phyloP scores from a whole-genome alignment of 2,888 invertebrate genomes.

The Magallana nippona region DNA sequence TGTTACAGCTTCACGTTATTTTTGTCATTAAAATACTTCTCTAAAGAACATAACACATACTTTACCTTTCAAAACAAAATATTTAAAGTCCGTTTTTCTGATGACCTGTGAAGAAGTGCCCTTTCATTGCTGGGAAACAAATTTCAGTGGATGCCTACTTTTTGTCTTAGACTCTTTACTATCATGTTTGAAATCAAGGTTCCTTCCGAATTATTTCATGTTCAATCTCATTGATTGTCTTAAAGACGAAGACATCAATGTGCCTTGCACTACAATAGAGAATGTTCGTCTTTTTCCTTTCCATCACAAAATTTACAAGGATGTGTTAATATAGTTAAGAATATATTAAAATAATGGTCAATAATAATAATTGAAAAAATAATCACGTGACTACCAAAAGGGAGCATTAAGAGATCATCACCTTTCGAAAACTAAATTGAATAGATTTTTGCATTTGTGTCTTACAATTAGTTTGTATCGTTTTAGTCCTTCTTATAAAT shows the following conservation, averaged over 20 bases:
- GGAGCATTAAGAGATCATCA: too few relatives aligned
- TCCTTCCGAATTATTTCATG: slow-evolving; percentile 30
- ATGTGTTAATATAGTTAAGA: too few relatives aligned
- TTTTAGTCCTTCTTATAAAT: too few relatives aligned
- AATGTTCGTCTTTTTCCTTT: slow-evolving; percentile 44
- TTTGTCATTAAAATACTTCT: slow-evolving; percentile 50
- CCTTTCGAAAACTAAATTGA: too few relatives aligned
- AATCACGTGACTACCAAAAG: too few relatives aligned
- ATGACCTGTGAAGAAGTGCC: slow-evolving; percentile 6
- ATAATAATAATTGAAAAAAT: too few relatives aligned
- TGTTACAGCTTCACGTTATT: slow-evolving; percentile 53
- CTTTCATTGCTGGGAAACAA: background rate
- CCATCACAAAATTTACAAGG: too few relatives aligned
- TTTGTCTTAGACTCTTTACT: background rate
- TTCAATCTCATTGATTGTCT: slow-evolving; percentile 35
- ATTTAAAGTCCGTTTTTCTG: background rate
- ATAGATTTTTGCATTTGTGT: too few relatives aligned
- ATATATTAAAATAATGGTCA: too few relatives aligned
- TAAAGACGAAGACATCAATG: slow-evolving; percentile 38
- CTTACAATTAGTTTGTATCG: too few relatives aligned
- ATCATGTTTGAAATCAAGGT: background rate
- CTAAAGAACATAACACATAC: slow-evolving; percentile 23
- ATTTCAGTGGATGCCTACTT: background rate
- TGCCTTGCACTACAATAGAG: slow-evolving; percentile 39
- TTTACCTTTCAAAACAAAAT: background rate